Evolutionary conservation across 1,140 invertebrate genomes (phyloP).

Genomic region (Magallana ariakensis): DNA sequence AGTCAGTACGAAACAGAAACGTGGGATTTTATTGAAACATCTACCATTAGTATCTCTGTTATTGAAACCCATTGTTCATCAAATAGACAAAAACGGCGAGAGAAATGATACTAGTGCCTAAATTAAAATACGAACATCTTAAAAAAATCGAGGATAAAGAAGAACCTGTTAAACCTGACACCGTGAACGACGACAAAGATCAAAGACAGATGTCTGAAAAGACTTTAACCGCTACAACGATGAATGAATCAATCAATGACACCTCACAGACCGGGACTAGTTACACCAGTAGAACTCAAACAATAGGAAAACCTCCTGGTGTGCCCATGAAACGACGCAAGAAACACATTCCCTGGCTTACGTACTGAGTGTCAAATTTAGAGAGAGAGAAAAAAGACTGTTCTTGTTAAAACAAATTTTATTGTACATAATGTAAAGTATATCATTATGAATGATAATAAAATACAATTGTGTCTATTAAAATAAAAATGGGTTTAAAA

Average conservation of each 20-base stretch:
- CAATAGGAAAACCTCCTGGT: constrained; percentile 50
- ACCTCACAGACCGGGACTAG: constrained; percentile 35
- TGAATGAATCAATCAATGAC: constrained; percentile 39
- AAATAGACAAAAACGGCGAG: constrained; percentile 45
- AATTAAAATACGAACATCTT: constrained; percentile 51
- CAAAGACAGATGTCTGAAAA: constrained; percentile 35
- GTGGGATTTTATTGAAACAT: constrained; percentile 20
- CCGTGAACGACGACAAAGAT: constrained; percentile 20
- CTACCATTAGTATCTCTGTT: constrained; percentile 38
- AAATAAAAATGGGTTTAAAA: no score
- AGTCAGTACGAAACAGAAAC: constrained; percentile 25
- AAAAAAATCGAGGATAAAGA: constrained; percentile 42
- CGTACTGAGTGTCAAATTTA: constrained; percentile 43
- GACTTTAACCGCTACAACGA: constrained; percentile 40
- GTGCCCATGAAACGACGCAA: constrained; percentile 45
- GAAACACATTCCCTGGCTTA: constrained; percentile 45
- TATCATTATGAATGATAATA: constrained; percentile 17
- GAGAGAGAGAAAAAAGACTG: constrained; percentile 19
- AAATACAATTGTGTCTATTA: not conserved
- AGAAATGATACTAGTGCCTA: constrained; percentile 53
- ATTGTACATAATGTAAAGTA: constrained; percentile 30
- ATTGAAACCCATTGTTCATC: constrained; percentile 46
- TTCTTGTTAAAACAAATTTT: constrained; percentile 12
- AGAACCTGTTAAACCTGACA: constrained; percentile 39
- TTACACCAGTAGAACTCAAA: constrained; percentile 44